Conservation (phyloP, 2,888 invertebrate species). For the Oscheius sp. region DNA sequence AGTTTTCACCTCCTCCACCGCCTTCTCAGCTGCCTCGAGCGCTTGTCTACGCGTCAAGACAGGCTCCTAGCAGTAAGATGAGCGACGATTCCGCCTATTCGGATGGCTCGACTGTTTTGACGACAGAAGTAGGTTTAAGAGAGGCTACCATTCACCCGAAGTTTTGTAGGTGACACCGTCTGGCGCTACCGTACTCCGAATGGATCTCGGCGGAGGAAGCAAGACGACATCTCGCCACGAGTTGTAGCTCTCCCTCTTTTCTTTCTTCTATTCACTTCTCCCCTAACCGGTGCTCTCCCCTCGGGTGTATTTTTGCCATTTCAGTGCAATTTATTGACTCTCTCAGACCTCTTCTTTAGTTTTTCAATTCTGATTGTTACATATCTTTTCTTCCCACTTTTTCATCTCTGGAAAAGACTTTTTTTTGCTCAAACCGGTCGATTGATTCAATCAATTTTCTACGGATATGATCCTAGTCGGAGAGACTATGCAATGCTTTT, state of each 20-base stretch:
- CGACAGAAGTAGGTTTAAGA: constrained; percentile 43
- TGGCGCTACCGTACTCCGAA: constrained; percentile 56
- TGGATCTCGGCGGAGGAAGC: constrained; percentile 49
- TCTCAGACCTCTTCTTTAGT: not conserved
- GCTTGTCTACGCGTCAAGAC: constrained; percentile 33
- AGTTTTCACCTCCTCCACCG: constrained; percentile 50
- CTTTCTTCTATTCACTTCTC: not conserved
- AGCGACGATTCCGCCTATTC: constrained; percentile 64
- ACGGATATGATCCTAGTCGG: too few species aligned
- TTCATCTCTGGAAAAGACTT: too few species aligned
- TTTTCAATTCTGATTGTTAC: not conserved
- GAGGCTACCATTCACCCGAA: too few species aligned
- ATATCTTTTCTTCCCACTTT: not conserved
- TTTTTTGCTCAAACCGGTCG: too few species aligned
- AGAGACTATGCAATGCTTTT: too few species aligned
- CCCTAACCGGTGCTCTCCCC: not conserved
- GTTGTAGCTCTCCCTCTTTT: not conserved
- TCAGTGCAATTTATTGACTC: not conserved
- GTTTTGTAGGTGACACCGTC: constrained; percentile 39
- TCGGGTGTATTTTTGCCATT: not conserved
- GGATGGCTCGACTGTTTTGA: constrained; percentile 55
- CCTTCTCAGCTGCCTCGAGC: constrained; percentile 26
- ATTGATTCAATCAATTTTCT: too few species aligned
- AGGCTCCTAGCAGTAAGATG: constrained; percentile 50
- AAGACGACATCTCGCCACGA: constrained; percentile 27